Base-by-base conservation (phyloP, 2,113 vertebrate genomes). In the Rostratula benghalensis region DNA sequence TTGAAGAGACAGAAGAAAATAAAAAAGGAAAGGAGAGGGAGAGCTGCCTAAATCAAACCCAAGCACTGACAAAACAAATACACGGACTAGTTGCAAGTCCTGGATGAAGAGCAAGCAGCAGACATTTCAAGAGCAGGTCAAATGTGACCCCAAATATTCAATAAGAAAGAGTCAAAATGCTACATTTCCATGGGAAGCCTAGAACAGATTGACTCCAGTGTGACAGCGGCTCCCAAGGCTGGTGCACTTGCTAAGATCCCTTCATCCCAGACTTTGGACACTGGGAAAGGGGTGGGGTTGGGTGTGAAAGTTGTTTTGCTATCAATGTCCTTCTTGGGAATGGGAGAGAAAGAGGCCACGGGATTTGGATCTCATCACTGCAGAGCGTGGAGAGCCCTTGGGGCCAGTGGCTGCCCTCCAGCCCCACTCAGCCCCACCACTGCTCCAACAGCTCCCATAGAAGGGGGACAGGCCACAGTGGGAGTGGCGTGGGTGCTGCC, bases 141-240 rank as follows among this genome's bases (percentile, higher is more conserved):
- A 87, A 90, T 5, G 37, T 54, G 87, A 93, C 67, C 37, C 50
- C 60, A 90, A n/a, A 67, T 67, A 73, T 21, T 95, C 81, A 80
- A 3, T 56, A 78, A 91, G 33, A 79, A 67, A 84, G 76, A 94
- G 70, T 96, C 85, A 93, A 93, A 96, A 89, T 90, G 86, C 91
- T 83, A 94, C 87, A 76, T 94, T 95, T 96, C 90, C 83, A 68
- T 19, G 39, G 91, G 91, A 94, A 94, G 89, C 86, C 87, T 82
- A 51, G 53, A 68, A 68, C 59, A 81, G 67, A 33, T 50, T 63
- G 75, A 82, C 57, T 80, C 83, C 78, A 45, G 30, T 59, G 56
- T 88, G 68, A 63, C 14, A 80, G 51, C 0, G 2, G 84, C 87
- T 93, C 89, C 84, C 90, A 71, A 70, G 64, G 83, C 87, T 96